phyloP scores from a whole-genome alignment of 1,140 invertebrate species.

The Brachionus manjavacas region DNA sequence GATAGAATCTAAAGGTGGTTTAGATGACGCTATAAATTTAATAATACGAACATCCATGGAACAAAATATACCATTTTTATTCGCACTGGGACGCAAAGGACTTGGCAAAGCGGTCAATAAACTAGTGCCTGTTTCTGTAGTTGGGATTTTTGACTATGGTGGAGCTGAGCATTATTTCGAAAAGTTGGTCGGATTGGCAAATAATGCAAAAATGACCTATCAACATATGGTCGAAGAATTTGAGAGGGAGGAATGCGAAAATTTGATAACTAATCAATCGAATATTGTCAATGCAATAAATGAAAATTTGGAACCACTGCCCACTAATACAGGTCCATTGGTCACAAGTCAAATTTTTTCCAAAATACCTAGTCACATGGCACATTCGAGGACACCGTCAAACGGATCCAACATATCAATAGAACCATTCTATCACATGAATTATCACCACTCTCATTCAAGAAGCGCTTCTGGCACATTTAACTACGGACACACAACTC shows the following conservation, averaged over 20 bases:
- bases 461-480: conserved; percentile 30
- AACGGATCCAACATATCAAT: conserved; percentile 21
- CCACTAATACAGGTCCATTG: not conserved
- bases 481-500: conserved; percentile 15
- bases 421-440: conserved; percentile 14
- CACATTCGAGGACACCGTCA: conserved; percentile 36
- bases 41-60: conserved; percentile 57
- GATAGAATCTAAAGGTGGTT: conserved; percentile 57
- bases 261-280: not conserved
- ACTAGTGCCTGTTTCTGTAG: conserved; percentile 60
- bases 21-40: conserved; percentile 59
- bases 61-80: conserved; percentile 60
- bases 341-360: not conserved
- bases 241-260: conserved; percentile 2
- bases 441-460: conserved; percentile 30
- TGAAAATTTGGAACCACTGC: not conserved
- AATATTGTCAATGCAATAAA: not conserved
- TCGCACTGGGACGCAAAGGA: conserved; percentile 59
- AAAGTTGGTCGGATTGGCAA: not conserved
- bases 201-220: conserved; percentile 23
- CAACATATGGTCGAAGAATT: conserved; percentile 32
- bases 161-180: conserved; percentile 57
- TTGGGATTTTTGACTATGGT: conserved; percentile 62
- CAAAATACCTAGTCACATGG: conserved; percentile 12
- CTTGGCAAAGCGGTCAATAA: conserved; percentile 61